Evolutionary conservation across 2,888 invertebrate species (phyloP).

Genomic region (Chironomus riparius): DNA sequence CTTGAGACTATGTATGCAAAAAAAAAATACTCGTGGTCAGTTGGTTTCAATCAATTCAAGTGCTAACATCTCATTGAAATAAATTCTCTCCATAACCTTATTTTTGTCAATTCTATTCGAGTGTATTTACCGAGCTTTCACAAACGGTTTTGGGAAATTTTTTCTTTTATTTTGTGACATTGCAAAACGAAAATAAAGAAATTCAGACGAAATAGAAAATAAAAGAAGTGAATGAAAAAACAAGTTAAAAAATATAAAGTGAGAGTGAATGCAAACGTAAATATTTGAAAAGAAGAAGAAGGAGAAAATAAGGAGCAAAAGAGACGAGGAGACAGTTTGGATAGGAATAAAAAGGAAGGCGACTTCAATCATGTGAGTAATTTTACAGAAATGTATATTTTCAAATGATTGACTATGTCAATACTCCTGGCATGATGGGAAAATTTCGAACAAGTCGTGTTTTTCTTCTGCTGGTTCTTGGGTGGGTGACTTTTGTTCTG

Average conservation of each 20-base stretch:
- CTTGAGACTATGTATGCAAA: not conserved
- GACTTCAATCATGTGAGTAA: conserved; percentile 22
- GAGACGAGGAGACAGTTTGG: not conserved
- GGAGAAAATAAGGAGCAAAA: not conserved
- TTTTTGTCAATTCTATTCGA: not conserved
- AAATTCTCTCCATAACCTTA: too few relatives aligned
- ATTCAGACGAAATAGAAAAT: not conserved
- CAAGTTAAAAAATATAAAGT: too few relatives aligned
- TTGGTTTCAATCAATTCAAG: conserved; percentile 24
- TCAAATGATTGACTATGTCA: conserved; percentile 26
- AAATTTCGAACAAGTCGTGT: not conserved
- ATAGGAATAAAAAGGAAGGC: not conserved
- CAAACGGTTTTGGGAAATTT: not conserved
- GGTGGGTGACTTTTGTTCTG: not conserved
- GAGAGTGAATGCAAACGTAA: too few relatives aligned
- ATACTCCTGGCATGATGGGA: not conserved
- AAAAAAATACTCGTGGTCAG: conserved; percentile 10
- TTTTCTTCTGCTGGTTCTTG: not conserved
- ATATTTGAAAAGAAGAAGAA: not conserved
- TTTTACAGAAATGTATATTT: conserved; percentile 9
- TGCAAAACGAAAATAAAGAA: not conserved
- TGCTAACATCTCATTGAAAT: conserved; percentile 8
- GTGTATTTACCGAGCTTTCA: too few relatives aligned
- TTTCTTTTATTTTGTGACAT: not conserved
- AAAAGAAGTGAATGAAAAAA: not conserved